A percentile compares a stretch with the other conserved stretches of the same genome.
Evolutionary conservation across 2,888 invertebrate genomes (phyloP).

Genomic region (Nymphalis urticae): DNA sequence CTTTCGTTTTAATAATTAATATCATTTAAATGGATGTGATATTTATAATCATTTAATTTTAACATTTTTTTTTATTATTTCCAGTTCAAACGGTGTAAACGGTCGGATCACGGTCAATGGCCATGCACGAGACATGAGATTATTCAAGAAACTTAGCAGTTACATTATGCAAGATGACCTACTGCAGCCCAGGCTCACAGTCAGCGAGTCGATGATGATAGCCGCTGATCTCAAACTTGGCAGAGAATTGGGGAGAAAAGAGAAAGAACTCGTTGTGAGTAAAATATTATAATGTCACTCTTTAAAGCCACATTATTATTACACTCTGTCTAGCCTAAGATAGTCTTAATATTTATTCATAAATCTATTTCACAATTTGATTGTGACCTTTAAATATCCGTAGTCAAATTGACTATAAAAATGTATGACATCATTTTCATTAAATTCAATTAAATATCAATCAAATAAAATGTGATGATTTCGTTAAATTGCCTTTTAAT

Average conservation of each 20-base stretch:
- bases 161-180: constrained; percentile 92
- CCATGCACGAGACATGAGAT: constrained; percentile 83
- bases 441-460: no score
- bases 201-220: constrained; percentile 87
- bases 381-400: no score
- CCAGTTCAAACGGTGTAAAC: constrained; percentile 82
- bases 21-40: no score
- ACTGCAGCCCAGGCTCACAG: constrained; percentile 86
- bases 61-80: constrained; percentile 5
- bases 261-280: constrained; percentile 85
- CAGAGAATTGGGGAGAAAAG: constrained; percentile 75
- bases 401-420: no score
- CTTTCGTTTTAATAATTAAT: no score
- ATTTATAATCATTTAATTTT: no score
- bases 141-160: constrained; percentile 88
- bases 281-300: neutral
- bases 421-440: no score
- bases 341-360: no score
- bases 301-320: neutral
- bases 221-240: constrained; percentile 89
- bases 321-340: no score
- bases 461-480: no score
- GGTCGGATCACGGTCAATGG: constrained; percentile 87
- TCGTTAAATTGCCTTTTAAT: no score
- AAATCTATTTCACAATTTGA: no score